Percentiles rank a stretch among this genome's conserved stretches.
These are phyloP conservation scores for Cerastis leucographa DNA, from an alignment of 2,888 invertebrate genomes.

Conservation along the genomic window DNA sequence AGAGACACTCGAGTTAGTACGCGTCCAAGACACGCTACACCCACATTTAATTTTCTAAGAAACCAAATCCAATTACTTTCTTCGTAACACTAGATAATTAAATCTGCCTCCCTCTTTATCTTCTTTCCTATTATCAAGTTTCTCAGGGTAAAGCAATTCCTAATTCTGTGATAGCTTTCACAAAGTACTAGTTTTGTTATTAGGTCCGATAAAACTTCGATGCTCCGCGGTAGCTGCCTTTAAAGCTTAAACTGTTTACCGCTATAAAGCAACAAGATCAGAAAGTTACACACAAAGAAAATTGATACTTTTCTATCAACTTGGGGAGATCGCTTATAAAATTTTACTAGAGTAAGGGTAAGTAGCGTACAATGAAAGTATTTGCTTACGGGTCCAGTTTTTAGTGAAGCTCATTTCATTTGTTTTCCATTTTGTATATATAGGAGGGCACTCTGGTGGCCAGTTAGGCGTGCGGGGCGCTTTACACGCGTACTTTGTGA, in stretches of 20 bases:
- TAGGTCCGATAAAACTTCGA: slow-evolving; percentile 51
- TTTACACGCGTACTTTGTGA: slow-evolving; percentile 82
- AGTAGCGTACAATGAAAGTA: slow-evolving; percentile 59
- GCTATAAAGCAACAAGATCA: slow-evolving; percentile 49
- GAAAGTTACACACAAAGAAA: slow-evolving; percentile 52
- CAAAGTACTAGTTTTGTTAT: slow-evolving; percentile 53
- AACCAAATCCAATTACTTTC: slow-evolving; percentile 64
- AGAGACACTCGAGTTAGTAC: slow-evolving; percentile 19
- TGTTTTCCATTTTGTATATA: slow-evolving; percentile 73
- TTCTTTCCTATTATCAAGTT: slow-evolving; percentile 18
- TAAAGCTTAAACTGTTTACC: slow-evolving; percentile 55
- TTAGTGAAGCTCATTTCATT: slow-evolving; percentile 68
- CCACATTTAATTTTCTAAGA: slow-evolving; percentile 56
- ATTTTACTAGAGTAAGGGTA: slow-evolving; percentile 29
- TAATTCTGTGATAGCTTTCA: slow-evolving; percentile 41
- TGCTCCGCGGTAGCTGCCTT: slow-evolving; percentile 27
- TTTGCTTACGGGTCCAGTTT: slow-evolving; percentile 56
- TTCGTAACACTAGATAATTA: slow-evolving; percentile 51
- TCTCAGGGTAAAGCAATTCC: slow-evolving; percentile 21
- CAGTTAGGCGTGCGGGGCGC: slow-evolving; percentile 78
- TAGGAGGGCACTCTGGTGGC: slow-evolving; percentile 74
- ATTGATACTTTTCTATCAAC: slow-evolving; percentile 50
- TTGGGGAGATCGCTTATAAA: slow-evolving; percentile 38
- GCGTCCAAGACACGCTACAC: slow-evolving; percentile 29
- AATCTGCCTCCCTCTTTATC: slow-evolving; percentile 34